A percentile compares a stretch with the other conserved stretches of the same genome.
phyloP scores from a whole-genome alignment of 2,888 invertebrate genomes.

The Junonia oenone region DNA sequence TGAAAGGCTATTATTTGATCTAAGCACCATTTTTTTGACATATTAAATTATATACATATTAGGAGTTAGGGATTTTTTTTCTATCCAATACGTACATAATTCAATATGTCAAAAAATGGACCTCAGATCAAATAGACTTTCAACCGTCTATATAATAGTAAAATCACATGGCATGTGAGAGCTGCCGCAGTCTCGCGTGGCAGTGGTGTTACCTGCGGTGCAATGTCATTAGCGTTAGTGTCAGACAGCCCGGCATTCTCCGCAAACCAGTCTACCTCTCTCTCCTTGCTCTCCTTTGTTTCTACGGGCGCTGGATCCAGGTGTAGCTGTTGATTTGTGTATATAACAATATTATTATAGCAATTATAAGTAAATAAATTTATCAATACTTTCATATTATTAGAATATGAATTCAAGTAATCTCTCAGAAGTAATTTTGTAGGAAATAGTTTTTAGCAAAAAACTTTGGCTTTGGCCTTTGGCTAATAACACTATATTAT shows the following conservation, averaged over 20 bases:
- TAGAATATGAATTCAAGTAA: no score
- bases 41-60: no score
- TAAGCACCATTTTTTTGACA: no score
- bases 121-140: background rate
- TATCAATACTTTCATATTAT: background rate
- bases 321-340: slow-evolving; percentile 80
- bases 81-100: no score
- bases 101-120: background rate
- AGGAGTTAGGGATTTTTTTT: no score
- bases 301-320: slow-evolving; percentile 82
- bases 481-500: no score
- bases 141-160: background rate
- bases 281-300: slow-evolving; percentile 80
- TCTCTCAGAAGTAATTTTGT: no score
- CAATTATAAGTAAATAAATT: background rate
- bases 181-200: slow-evolving; percentile 29
- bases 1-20: no score
- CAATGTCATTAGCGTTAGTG: slow-evolving; percentile 66
- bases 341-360: background rate
- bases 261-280: slow-evolving; percentile 94
- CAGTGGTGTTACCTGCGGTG: slow-evolving; percentile 72
- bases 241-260: slow-evolving; percentile 77
- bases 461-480: background rate
- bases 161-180: slow-evolving; percentile 1
- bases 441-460: background rate